A percentile compares a stretch with the other conserved stretches of the same genome.
These are phyloP conservation scores for Sapajus apella DNA, from an alignment of 2,113 vertebrate genomes.

Conservation along the genomic window DNA sequence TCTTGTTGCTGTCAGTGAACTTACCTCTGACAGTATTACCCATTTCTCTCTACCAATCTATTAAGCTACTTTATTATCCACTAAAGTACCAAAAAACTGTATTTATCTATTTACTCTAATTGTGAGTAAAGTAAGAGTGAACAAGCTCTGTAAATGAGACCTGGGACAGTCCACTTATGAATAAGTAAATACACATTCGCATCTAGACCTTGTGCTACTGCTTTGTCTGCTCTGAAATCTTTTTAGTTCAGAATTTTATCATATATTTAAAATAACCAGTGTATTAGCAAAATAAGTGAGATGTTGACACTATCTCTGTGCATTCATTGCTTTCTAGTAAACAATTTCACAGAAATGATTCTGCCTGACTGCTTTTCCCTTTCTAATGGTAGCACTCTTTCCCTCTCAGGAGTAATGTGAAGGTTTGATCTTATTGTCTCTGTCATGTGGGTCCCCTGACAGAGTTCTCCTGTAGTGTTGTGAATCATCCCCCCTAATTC, in stretches of 20 bases:
- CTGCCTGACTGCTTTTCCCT: not conserved
- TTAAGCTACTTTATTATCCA: not conserved
- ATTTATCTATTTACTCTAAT: not conserved
- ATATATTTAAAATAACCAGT: not conserved
- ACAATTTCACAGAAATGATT: not conserved
- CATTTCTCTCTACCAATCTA: not conserved
- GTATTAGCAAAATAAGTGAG: not conserved
- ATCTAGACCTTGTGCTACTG: not conserved
- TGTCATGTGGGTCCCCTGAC: not conserved
- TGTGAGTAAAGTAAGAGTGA: not conserved
- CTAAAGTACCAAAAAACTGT: not conserved
- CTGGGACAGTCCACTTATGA: not conserved
- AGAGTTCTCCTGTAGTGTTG: not conserved
- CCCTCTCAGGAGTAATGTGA: not conserved
- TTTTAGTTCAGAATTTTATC: not conserved
- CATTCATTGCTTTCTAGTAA: not conserved
- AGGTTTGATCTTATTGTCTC: not conserved
- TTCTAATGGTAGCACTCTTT: not conserved
- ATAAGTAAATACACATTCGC: not conserved
- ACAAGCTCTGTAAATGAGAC: not conserved
- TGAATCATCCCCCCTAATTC: not conserved
- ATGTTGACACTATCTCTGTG: not conserved
- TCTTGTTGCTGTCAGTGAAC: not conserved
- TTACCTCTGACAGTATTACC: not conserved
- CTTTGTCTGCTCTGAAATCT: not conserved